These are phyloP conservation scores for Lochmaea capreae DNA, from an alignment of 2,888 invertebrate species.

Conservation along the genomic window DNA sequence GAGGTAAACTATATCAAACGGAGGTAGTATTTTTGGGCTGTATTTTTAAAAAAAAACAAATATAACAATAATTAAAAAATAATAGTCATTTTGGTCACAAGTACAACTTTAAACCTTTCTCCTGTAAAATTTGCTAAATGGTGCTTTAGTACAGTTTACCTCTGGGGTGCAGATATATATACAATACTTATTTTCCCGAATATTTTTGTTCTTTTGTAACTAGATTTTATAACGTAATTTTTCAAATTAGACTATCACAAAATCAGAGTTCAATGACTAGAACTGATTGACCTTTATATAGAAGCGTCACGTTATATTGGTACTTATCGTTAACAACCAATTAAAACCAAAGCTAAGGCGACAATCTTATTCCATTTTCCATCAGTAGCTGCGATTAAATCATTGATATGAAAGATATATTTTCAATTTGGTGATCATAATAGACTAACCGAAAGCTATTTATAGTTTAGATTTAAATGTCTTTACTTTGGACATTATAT, in stretches of 20 bases:
- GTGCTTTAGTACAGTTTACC: too few species aligned
- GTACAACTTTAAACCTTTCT: too few species aligned
- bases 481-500: too few species aligned
- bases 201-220: background rate
- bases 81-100: too few species aligned
- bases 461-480: background rate
- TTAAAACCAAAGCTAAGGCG: conserved; percentile 31
- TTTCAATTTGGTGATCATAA: background rate
- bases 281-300: conserved; percentile 33
- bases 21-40: too few species aligned
- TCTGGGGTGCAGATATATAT: too few species aligned
- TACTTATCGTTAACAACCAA: conserved; percentile 35
- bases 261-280: conserved; percentile 34
- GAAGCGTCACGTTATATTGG: conserved; percentile 25
- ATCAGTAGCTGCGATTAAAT: conserved; percentile 13
- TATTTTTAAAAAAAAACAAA: too few species aligned
- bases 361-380: conserved; percentile 24
- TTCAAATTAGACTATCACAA: background rate
- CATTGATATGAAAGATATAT: conserved; percentile 1
- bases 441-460: background rate
- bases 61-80: too few species aligned
- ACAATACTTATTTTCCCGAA: too few species aligned
- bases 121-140: too few species aligned
- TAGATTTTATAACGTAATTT: conserved; percentile 9
- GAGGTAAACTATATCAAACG: too few species aligned